Evolutionary conservation across 2,797 vertebrate genomes (phyloP).

Genomic region (Phylloscopus collybita): DNA sequence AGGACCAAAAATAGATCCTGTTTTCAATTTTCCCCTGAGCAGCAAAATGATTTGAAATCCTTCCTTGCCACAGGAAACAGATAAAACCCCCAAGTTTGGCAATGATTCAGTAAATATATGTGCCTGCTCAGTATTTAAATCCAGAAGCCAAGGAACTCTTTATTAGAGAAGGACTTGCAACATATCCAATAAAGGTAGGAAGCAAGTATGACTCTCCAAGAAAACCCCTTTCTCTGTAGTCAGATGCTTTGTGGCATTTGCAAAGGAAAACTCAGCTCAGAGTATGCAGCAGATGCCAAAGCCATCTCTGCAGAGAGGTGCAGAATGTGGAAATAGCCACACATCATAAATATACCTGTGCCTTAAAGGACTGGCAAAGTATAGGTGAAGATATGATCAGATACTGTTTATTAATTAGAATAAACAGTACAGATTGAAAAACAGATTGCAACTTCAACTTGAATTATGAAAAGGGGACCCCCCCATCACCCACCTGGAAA

Average conservation of each 20-base stretch:
- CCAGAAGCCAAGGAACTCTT: background rate
- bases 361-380: background rate
- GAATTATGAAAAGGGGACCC: background rate
- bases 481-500: background rate
- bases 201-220: background rate
- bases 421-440: constrained; percentile 11
- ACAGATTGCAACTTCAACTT: constrained; percentile 21
- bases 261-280: constrained; percentile 14
- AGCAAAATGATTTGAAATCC: constrained; percentile 31
- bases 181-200: background rate
- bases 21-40: constrained; percentile 31
- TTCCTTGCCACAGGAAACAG: background rate
- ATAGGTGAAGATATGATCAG: background rate
- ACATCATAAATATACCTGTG: background rate
- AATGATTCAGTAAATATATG: background rate
- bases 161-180: background rate
- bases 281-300: background rate
- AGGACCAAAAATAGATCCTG: constrained; percentile 37
- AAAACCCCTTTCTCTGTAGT: background rate
- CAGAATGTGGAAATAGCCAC: constrained; percentile 24
- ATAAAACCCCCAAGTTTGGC: background rate
- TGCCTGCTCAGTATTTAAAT: background rate
- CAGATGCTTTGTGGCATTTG: constrained; percentile 4
- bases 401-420: background rate
- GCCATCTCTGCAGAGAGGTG: background rate